Evolutionary conservation across 2,113 vertebrate species (phyloP).

Genomic region (Hipposideros armiger): DNA sequence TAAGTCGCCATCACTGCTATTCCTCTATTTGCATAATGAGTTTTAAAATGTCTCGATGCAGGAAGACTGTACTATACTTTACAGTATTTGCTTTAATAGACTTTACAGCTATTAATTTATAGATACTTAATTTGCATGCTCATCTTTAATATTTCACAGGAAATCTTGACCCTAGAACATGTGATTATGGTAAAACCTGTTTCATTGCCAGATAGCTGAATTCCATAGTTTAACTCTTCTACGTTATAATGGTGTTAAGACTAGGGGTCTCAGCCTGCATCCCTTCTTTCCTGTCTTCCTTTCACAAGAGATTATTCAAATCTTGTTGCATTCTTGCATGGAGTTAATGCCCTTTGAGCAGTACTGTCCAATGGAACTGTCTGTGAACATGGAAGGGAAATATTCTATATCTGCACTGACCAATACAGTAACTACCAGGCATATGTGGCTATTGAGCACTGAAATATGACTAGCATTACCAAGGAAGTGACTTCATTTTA

Average conservation of each 20-base stretch:
- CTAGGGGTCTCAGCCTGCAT: neutral
- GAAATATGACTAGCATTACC: neutral
- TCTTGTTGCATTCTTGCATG: neutral
- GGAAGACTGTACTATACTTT: neutral
- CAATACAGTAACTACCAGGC: neutral
- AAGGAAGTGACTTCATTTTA: neutral
- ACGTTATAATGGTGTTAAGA: neutral
- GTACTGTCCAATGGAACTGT: neutral
- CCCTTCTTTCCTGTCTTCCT: neutral
- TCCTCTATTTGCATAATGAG: neutral
- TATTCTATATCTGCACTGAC: neutral
- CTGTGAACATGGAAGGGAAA: neutral
- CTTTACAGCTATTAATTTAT: neutral
- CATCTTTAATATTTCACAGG: neutral
- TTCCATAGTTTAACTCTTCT: neutral
- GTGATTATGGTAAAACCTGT: neutral
- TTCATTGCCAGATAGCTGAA: neutral
- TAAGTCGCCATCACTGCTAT: neutral
- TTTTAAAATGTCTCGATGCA: neutral
- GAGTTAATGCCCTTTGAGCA: neutral
- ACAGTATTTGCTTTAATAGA: neutral
- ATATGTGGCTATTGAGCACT: fast-evolving
- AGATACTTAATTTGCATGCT: neutral
- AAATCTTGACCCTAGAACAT: neutral
- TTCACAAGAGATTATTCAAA: fast-evolving